A percentile compares a stretch with the other conserved stretches of the same genome.
Evolutionary conservation across 2,888 invertebrate species (phyloP).

Genomic region (Stenotaenia linearis): DNA sequence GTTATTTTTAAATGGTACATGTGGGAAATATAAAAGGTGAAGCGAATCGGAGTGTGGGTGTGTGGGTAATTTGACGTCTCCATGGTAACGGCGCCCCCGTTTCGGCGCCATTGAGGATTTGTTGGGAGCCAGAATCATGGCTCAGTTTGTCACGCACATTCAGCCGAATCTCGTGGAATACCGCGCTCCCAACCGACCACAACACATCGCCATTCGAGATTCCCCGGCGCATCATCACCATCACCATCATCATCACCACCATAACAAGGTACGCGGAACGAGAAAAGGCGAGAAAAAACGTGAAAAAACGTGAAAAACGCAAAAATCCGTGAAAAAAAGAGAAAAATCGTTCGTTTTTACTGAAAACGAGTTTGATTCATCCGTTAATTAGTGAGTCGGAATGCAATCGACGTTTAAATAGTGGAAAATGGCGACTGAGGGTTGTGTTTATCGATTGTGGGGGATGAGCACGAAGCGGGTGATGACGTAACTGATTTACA

Average conservation of each 20-base stretch:
- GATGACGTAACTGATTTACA: too few species aligned
- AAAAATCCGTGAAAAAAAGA: too few species aligned
- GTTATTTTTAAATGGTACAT: not conserved
- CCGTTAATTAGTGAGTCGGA: too few species aligned
- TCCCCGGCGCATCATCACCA: not conserved
- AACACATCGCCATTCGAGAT: not conserved
- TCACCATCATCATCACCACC: too few species aligned
- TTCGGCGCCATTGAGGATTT: not conserved
- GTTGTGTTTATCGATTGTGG: not conserved
- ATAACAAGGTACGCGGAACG: too few species aligned
- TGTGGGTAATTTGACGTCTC: not conserved
- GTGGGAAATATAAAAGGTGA: not conserved
- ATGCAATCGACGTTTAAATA: too few species aligned
- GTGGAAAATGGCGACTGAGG: not conserved
- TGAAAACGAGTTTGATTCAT: too few species aligned
- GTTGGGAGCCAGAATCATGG: not conserved
- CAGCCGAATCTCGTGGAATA: conserved; percentile 33
- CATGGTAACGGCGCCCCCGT: not conserved
- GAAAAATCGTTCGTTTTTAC: too few species aligned
- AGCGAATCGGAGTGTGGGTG: not conserved
- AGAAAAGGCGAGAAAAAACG: too few species aligned
- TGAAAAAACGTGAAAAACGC: too few species aligned
- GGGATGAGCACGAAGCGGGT: too few species aligned
- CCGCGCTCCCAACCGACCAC: not conserved
- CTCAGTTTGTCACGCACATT: conserved; percentile 36